These are phyloP conservation scores for Muscidifurax raptorellus DNA, from an alignment of 1,140 invertebrate species.

Conservation along the genomic window DNA sequence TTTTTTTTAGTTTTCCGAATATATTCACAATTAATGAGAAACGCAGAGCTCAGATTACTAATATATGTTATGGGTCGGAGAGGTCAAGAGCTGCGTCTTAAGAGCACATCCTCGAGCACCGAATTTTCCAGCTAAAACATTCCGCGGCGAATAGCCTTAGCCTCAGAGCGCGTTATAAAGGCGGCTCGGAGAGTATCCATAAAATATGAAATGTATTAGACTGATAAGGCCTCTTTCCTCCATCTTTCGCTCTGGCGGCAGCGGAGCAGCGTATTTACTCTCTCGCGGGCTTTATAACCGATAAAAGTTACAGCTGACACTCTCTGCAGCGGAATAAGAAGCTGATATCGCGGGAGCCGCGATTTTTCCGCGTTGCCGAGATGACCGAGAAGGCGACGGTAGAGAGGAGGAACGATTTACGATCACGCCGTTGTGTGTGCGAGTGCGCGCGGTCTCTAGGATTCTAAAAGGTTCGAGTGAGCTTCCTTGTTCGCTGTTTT, in stretches of 20 bases:
- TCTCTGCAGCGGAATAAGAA: slow-evolving; percentile 50
- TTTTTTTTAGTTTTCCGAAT: neutral
- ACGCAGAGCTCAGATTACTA: neutral
- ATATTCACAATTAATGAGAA: neutral
- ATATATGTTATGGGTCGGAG: neutral
- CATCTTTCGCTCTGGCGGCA: neutral
- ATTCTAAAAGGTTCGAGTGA: neutral
- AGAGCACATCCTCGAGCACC: neutral
- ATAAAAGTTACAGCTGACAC: slow-evolving; percentile 72
- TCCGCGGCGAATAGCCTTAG: neutral
- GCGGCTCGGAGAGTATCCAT: slow-evolving; percentile 53
- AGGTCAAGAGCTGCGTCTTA: neutral
- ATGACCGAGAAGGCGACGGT: neutral
- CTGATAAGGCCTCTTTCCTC: slow-evolving; percentile 61
- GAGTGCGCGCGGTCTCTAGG: neutral
- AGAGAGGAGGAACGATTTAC: slow-evolving; percentile 58
- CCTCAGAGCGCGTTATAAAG: slow-evolving; percentile 45
- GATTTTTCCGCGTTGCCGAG: slow-evolving; percentile 50
- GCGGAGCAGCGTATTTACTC: slow-evolving; percentile 61
- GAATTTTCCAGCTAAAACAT: neutral
- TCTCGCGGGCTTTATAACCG: slow-evolving; percentile 66
- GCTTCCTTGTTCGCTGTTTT: neutral
- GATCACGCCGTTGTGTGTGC: slow-evolving; percentile 48
- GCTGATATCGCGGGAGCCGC: slow-evolving; percentile 34
- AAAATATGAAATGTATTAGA: slow-evolving; percentile 71